Conservation (phyloP, 2,113 vertebrate species). For the Rhabdomys dilectus region DNA sequence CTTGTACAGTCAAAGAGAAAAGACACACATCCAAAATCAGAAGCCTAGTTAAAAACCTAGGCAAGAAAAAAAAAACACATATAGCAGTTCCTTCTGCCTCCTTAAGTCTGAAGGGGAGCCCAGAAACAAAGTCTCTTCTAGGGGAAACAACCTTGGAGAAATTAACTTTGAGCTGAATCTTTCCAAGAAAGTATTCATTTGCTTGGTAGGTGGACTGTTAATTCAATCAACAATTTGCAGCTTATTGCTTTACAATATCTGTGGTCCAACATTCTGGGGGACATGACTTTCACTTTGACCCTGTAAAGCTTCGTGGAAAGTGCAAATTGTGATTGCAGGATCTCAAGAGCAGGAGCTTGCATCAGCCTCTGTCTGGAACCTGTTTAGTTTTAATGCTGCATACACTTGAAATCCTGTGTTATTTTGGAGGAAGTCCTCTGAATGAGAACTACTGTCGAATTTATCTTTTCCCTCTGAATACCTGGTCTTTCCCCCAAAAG, state of each 20-base stretch:
- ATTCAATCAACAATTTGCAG: constrained; percentile 63
- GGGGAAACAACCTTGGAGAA: constrained; percentile 67
- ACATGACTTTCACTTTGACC: not conserved
- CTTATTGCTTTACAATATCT: constrained; percentile 70
- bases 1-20: constrained; percentile 89
- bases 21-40: constrained; percentile 86
- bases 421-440: constrained; percentile 14
- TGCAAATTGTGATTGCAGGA: constrained; percentile 65
- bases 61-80: constrained; percentile 84
- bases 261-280: not conserved
- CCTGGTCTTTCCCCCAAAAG: constrained; percentile 13
- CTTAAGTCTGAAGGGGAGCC: constrained; percentile 64
- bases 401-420: constrained; percentile 63
- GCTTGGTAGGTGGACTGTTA: constrained; percentile 54
- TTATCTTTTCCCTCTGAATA: constrained; percentile 12
- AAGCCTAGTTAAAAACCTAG: constrained; percentile 88
- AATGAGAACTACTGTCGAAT: not conserved
- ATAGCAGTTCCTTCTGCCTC: constrained; percentile 63
- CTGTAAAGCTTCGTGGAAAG: constrained; percentile 72
- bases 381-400: not conserved
- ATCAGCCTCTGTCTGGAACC: constrained; percentile 36
- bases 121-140: constrained; percentile 81
- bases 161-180: constrained; percentile 74
- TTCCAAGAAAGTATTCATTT: constrained; percentile 5
- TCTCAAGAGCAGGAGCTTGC: constrained; percentile 34